These are phyloP conservation scores for Spea hammondii DNA, from an alignment of 2,797 vertebrate species.

Conservation along the genomic window DNA sequence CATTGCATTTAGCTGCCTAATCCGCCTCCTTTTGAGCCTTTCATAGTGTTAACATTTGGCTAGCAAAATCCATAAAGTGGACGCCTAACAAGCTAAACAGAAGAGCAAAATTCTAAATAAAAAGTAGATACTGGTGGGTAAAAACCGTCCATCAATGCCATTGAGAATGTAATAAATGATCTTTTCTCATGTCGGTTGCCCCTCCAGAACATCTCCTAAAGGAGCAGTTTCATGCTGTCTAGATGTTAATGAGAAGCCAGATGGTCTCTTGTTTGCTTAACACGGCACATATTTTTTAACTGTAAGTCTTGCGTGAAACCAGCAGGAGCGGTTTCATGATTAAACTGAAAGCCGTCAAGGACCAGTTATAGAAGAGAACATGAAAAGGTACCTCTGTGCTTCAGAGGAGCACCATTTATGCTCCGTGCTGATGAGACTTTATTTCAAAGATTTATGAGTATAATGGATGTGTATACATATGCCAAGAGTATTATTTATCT, in stretches of 20 bases:
- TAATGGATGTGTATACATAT: conserved; percentile 18
- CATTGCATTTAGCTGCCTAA: conserved; percentile 41
- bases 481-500: conserved; percentile 23
- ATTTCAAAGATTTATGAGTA: neutral
- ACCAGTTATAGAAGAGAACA: conserved; percentile 26
- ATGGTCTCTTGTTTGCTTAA: conserved; percentile 47
- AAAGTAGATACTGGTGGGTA: conserved; percentile 11
- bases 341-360: conserved; percentile 38
- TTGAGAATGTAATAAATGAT: conserved; percentile 37
- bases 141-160: neutral
- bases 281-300: conserved; percentile 37
- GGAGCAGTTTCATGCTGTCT: conserved; percentile 39
- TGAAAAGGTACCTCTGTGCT: conserved; percentile 31
- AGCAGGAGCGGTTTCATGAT: conserved; percentile 37
- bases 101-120: conserved; percentile 6
- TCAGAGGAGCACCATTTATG: conserved; percentile 32
- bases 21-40: conserved; percentile 38
- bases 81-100: conserved; percentile 22
- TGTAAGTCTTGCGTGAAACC: conserved; percentile 23
- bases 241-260: conserved; percentile 46
- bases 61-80: conserved; percentile 33
- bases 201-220: conserved; percentile 33
- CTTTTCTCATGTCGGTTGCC: conserved; percentile 26
- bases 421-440: conserved; percentile 26
- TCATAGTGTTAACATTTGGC: conserved; percentile 32